Evolutionary conservation across 2,113 vertebrate genomes (phyloP), one percentile per base, ranked within the genome.

Genomic region (Hippocampus mohnikei): DNA sequence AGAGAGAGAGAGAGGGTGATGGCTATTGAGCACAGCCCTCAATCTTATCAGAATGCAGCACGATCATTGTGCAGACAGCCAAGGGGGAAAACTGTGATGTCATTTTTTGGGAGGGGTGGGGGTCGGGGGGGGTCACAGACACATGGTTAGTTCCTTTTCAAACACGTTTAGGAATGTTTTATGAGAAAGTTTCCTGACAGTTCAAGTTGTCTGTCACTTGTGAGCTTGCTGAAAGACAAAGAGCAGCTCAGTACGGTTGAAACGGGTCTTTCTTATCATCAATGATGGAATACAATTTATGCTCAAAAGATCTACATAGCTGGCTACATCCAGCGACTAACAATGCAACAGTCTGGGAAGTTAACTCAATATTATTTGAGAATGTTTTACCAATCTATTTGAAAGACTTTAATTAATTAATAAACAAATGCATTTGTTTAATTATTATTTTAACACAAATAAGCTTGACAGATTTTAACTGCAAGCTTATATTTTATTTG

Each of bases 21-120:
- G 21, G 72, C 63, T 29, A 73, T 67, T 7, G 62, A 72, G 63
- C 44, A 58, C 64, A 46, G 40, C 73, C 44, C 3, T 37, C 27
- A 12, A 72, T 53, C 85, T 91, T 91, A 91, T 91, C 88, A 73
- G 75, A 85, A 66, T 1, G 2, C 63, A 60, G 77, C 81, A 86
- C 81, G 59, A 33, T 68, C 63, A 3, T 68, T 76, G 76, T 44
- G 41, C 58, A 71, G 72, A 84, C 66, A 77, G 74, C 55, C 80
- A 56, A 50, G 74, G 70, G 76, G 72, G 55, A 23, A 64, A 66
- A 77, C 63, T 15, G 12, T 20, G n/a, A 15, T 60, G 58, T 60
- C 27, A 18, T 60, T 66, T 63, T 40, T 68, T 33, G 3, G 29
- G 3, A 27, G 27, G 29, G 29, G 29, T n/a, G n/a, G n/a, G n/a